Percentiles rank a stretch among this genome's conserved stretches.
These are phyloP conservation scores for Andrena trimmerana DNA, from an alignment of 2,888 invertebrate species.

Conservation along the genomic window DNA sequence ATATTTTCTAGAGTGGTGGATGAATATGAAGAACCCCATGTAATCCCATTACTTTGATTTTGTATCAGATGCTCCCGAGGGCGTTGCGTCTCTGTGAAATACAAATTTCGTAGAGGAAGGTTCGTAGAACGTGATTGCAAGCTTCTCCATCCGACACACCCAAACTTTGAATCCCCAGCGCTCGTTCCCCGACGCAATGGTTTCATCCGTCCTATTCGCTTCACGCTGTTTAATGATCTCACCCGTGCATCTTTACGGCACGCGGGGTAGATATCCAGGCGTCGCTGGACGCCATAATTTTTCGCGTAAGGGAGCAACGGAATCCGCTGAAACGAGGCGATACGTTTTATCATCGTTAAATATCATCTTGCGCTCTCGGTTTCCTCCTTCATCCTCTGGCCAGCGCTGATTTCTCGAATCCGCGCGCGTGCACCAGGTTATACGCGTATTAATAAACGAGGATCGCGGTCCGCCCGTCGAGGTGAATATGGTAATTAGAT, in stretches of 20 bases:
- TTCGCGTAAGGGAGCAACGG: not conserved
- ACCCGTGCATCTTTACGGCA: constrained; percentile 33
- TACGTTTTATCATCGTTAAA: not conserved
- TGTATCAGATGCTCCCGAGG: too few relatives aligned
- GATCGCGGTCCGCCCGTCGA: constrained; percentile 49
- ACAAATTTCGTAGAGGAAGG: too few relatives aligned
- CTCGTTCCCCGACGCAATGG: constrained; percentile 12
- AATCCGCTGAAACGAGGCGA: constrained; percentile 26
- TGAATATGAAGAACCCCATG: not conserved
- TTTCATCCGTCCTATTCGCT: constrained; percentile 33
- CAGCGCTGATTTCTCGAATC: not conserved
- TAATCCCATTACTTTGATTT: too few relatives aligned
- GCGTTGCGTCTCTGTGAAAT: not conserved
- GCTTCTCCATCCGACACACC: not conserved
- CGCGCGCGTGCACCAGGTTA: not conserved
- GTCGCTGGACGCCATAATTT: constrained; percentile 19
- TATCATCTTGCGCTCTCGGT: not conserved
- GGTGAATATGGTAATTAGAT: constrained; percentile 76
- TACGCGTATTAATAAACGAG: constrained; percentile 48
- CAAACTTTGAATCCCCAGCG: constrained; percentile 16
- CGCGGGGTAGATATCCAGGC: constrained; percentile 1
- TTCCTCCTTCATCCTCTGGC: not conserved
- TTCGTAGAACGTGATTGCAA: not conserved
- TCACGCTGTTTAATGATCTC: constrained; percentile 46
- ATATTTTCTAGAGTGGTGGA: not conserved